These are phyloP conservation scores for Drosophila sucinea DNA, from an alignment of 1,140 invertebrate species.

Conservation along the genomic window DNA sequence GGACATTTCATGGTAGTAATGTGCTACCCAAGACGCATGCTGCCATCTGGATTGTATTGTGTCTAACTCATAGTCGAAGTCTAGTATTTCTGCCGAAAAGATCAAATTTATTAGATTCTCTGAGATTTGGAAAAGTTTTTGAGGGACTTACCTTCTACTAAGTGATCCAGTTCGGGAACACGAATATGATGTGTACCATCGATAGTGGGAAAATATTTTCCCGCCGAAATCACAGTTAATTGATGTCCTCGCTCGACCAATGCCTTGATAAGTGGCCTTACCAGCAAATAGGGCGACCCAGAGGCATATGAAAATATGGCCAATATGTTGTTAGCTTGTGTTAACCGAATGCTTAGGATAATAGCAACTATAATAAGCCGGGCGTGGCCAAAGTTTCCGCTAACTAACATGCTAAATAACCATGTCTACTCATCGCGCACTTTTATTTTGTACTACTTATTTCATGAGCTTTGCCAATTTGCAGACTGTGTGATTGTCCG, in stretches of 20 bases:
- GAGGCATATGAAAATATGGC: background rate
- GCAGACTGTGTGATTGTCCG: background rate
- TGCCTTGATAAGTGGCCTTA: background rate
- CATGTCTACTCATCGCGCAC: background rate
- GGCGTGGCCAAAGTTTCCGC: background rate
- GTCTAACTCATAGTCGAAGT: background rate
- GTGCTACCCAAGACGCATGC: background rate
- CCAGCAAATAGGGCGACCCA: background rate
- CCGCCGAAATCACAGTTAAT: background rate
- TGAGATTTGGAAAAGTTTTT: background rate
- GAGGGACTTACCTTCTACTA: background rate
- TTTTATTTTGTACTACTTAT: background rate
- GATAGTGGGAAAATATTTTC: background rate
- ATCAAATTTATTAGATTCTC: background rate
- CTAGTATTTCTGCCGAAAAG: background rate
- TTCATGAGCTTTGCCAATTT: background rate
- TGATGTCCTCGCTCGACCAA: background rate
- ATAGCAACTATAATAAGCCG: background rate
- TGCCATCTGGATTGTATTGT: background rate
- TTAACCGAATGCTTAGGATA: background rate
- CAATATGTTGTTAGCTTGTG: background rate
- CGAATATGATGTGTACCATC: background rate
- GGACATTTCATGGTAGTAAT: background rate
- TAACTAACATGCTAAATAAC: background rate
- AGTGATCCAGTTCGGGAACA: background rate